A percentile compares a stretch with the other conserved stretches of the same genome.
Conservation (phyloP, 1,140 invertebrate species). For the Bacillus rossius region DNA sequence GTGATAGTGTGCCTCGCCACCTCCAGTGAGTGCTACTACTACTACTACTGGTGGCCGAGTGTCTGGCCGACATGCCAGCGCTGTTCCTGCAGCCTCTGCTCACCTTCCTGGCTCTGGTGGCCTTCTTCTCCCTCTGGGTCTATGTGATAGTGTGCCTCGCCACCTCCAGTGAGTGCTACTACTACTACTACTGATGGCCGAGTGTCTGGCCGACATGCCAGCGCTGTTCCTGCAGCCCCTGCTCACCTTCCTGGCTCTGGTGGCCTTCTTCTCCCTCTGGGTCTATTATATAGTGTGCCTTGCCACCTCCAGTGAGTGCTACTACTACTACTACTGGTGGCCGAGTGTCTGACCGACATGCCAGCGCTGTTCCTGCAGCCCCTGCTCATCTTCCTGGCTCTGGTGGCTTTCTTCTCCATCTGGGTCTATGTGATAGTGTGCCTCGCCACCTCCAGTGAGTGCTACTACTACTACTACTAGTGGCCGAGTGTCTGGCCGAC, state of each 20-base stretch:
- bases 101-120: conserved; percentile 70
- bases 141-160: conserved; percentile 64
- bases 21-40: conserved; percentile 62
- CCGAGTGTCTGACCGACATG: no score
- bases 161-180: conserved; percentile 66
- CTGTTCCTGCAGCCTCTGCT: conserved; percentile 82
- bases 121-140: conserved; percentile 84
- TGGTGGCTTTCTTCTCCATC: conserved; percentile 74
- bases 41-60: no score
- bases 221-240: conserved; percentile 83
- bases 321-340: no score
- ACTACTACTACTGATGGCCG: no score
- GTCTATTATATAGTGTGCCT: conserved; percentile 66
- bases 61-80: conserved; percentile 74
- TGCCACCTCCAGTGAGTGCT: conserved; percentile 64
- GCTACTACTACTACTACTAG: no score
- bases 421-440: conserved; percentile 76
- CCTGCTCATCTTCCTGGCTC: conserved; percentile 72
- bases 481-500: no score
- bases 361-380: conserved; percentile 86
- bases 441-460: conserved; percentile 65
- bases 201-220: conserved; percentile 74
- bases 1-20: conserved; percentile 68
- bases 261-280: conserved; percentile 82
- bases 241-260: conserved; percentile 72